Conservation (phyloP, 2,888 invertebrate species). For the Coronaproctus castanopsis region DNA sequence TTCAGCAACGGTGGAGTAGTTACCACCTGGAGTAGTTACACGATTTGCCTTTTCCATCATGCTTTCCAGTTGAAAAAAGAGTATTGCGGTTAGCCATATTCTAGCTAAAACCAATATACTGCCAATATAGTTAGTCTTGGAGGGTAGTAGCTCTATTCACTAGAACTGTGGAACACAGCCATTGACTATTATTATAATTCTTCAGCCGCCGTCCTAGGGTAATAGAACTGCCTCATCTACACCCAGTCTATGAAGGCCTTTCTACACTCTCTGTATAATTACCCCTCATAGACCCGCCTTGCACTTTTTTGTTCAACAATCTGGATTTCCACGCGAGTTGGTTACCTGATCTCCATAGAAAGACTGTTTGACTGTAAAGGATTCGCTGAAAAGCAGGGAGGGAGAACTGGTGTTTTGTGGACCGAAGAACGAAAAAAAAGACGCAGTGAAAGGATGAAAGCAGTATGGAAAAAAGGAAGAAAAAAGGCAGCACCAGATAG, state of each 20-base stretch:
- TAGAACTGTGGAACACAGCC: background rate
- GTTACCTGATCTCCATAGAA: background rate
- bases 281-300: background rate
- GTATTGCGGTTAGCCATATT: background rate
- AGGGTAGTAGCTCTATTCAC: background rate
- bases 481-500: too few relatives aligned
- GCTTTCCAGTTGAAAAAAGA: background rate
- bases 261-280: background rate
- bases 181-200: background rate
- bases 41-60: background rate
- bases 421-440: too few relatives aligned
- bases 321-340: background rate
- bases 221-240: too few relatives aligned
- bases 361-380: too few relatives aligned
- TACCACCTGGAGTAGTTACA: background rate
- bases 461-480: too few relatives aligned
- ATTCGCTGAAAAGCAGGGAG: too few relatives aligned
- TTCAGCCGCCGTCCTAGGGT: background rate
- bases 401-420: too few relatives aligned
- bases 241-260: background rate
- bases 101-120: background rate
- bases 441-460: too few relatives aligned
- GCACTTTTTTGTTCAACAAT: background rate
- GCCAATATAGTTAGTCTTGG: background rate
- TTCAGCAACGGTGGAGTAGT: background rate